A percentile compares a stretch with the other conserved stretches of the same genome.
Conservation (phyloP, 2,888 invertebrate genomes). For the Congeria kusceri region DNA sequence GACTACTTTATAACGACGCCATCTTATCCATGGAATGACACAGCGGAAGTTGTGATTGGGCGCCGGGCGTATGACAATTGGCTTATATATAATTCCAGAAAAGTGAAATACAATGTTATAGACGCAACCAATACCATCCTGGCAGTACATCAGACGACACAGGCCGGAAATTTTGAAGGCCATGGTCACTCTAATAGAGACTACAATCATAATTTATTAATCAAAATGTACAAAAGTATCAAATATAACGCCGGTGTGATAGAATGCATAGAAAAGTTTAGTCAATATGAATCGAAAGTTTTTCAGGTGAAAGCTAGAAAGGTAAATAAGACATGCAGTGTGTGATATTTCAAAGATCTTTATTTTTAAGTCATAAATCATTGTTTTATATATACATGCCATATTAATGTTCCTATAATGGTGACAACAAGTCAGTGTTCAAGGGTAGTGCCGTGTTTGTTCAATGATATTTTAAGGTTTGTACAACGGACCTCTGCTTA, state of each 20-base stretch:
- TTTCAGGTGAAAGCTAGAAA: constrained; percentile 26
- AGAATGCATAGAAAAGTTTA: constrained; percentile 63
- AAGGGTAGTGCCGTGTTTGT: too few species aligned
- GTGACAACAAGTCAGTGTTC: too few species aligned
- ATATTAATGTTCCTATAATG: too few species aligned
- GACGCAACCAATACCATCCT: constrained; percentile 75
- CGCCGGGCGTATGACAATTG: constrained; percentile 80
- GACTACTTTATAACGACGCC: constrained; percentile 78
- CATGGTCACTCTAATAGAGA: constrained; percentile 66
- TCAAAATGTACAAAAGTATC: constrained; percentile 64
- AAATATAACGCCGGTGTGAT: constrained; percentile 71
- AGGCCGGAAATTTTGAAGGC: constrained; percentile 74
- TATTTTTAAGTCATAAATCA: too few species aligned
- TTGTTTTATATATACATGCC: too few species aligned
- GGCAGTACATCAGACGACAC: constrained; percentile 80
- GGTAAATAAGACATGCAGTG: constrained; percentile 41
- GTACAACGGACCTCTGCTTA: too few species aligned
- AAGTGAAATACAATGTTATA: constrained; percentile 67
- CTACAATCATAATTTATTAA: constrained; percentile 73
- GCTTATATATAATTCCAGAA: constrained; percentile 74
- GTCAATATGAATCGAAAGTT: constrained; percentile 32
- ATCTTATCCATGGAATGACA: constrained; percentile 74
- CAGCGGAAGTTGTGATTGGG: constrained; percentile 80
- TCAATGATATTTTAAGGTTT: too few species aligned
- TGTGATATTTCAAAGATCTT: constrained; percentile 36